Conservation (phyloP, 2,113 vertebrate genomes). For the Eidolon helvum region DNA sequence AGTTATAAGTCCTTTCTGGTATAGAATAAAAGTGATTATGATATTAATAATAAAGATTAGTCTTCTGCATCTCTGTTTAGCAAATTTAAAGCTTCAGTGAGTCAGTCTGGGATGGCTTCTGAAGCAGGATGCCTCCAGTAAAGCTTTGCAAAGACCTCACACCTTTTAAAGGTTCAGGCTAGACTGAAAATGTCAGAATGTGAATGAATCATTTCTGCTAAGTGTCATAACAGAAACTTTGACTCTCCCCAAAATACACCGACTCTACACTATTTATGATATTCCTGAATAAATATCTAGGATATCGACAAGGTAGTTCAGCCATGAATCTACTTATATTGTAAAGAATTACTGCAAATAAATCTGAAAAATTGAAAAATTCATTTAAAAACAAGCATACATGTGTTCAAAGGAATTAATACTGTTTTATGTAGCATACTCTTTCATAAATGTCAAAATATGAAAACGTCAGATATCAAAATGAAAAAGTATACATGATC, state of each 20-base stretch:
- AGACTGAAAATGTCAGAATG: slow-evolving; percentile 57
- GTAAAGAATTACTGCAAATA: neutral
- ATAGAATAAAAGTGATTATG: slow-evolving; percentile 75
- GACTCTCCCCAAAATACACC: neutral
- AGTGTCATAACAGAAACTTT: slow-evolving; percentile 17
- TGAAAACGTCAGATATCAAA: slow-evolving; percentile 6
- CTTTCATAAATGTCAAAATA: neutral
- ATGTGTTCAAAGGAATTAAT: neutral
- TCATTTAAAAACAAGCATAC: neutral
- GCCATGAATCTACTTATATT: neutral
- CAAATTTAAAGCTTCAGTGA: slow-evolving; percentile 46
- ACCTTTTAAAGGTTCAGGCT: slow-evolving; percentile 5
- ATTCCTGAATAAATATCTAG: neutral
- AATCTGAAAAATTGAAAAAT: too few species aligned
- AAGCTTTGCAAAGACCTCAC: neutral
- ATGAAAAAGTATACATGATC: neutral
- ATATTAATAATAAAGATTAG: slow-evolving; percentile 66
- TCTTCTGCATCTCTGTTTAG: slow-evolving; percentile 45
- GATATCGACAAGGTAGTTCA: neutral
- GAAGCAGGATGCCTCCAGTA: neutral
- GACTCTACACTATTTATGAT: neutral
- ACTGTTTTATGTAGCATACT: neutral
- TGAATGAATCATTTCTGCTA: slow-evolving; percentile 50
- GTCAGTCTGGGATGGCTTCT: neutral
- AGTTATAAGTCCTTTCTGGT: slow-evolving; percentile 52